phyloP scores from a whole-genome alignment of 1,140 invertebrate genomes.

The Eulimnadia texana region DNA sequence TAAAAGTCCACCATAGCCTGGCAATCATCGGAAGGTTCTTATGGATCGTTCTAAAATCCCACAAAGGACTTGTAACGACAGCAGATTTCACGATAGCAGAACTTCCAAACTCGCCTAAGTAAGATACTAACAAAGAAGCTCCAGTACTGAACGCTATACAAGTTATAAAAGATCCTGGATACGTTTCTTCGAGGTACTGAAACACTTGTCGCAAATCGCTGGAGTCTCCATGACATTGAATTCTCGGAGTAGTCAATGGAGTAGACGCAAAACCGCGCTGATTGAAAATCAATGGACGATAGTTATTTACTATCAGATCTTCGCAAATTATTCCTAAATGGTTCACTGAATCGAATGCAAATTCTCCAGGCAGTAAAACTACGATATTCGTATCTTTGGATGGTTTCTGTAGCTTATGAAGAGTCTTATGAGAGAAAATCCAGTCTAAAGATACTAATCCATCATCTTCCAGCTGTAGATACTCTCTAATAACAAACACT shows the following conservation, averaged over 20 bases:
- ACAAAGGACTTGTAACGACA: conserved; percentile 2
- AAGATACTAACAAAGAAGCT: conserved; percentile 1
- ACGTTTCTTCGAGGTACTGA: neutral
- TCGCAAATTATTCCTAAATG: neutral
- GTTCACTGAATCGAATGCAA: neutral
- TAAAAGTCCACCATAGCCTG: neutral
- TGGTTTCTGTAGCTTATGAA: neutral
- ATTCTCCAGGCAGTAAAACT: conserved; percentile 1
- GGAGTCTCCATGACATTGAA: conserved; percentile 1
- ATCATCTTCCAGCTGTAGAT: neutral
- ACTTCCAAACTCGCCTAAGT: conserved; percentile 7
- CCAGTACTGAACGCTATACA: neutral
- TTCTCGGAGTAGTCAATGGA: neutral
- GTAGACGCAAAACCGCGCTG: neutral
- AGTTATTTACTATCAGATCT: neutral
- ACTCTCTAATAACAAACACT: neutral
- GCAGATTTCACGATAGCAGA: neutral
- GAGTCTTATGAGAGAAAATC: neutral
- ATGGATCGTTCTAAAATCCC: neutral
- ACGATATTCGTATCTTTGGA: neutral
- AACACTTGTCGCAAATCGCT: conserved; percentile 7
- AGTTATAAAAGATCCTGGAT: neutral
- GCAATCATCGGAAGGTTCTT: neutral
- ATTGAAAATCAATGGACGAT: conserved; percentile 5
- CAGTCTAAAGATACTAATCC: conserved; percentile 6